Conservation (phyloP, 2,797 vertebrate species). For the Australoheros facetus region DNA sequence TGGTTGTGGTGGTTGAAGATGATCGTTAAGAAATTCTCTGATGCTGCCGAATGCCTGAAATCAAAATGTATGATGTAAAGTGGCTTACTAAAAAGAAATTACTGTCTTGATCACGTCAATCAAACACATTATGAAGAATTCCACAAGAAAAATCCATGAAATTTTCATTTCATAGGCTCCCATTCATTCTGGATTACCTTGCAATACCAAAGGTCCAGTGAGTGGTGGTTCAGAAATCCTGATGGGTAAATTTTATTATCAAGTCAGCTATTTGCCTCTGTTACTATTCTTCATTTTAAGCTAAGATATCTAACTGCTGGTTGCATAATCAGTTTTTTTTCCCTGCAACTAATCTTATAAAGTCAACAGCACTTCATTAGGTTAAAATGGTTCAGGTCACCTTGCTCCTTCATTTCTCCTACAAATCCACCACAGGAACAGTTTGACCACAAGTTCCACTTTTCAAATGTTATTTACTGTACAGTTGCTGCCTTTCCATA, state of each 20-base stretch:
- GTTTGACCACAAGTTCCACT: background rate
- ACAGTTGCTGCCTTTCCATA: constrained; percentile 28
- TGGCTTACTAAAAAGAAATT: background rate
- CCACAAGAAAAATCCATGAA: background rate
- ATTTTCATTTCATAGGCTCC: background rate
- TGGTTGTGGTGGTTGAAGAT: background rate
- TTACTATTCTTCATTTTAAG: background rate
- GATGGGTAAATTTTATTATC: background rate
- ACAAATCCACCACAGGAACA: background rate
- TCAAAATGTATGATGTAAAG: background rate
- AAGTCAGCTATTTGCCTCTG: too few species aligned
- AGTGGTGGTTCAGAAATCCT: background rate
- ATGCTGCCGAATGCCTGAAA: background rate
- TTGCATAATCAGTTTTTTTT: background rate
- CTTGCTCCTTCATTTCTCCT: background rate
- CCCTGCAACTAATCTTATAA: background rate
- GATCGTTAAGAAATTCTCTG: background rate
- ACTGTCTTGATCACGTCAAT: background rate
- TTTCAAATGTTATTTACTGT: constrained; percentile 21
- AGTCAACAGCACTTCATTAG: background rate
- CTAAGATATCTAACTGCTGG: background rate
- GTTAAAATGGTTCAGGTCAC: background rate
- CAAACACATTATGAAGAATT: background rate
- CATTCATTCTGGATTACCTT: background rate
- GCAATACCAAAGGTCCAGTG: background rate